phyloP scores from a whole-genome alignment of 2,797 vertebrate species.

The Distichodus sexfasciatus region DNA sequence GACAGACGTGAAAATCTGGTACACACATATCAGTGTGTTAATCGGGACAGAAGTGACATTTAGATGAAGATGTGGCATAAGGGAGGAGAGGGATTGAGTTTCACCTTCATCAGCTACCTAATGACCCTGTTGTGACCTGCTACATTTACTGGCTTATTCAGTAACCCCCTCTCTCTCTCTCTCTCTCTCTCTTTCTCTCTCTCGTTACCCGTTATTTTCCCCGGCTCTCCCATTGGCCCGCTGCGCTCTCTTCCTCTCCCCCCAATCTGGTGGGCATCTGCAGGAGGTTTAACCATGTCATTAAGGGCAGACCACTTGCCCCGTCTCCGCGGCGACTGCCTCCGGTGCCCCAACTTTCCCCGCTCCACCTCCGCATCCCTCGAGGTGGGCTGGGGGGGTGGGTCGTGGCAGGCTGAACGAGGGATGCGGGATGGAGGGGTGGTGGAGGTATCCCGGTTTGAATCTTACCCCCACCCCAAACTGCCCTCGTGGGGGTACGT shows the following conservation, averaged over 20 bases:
- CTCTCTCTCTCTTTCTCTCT: background rate
- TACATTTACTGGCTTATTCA: background rate
- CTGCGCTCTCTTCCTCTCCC: conserved; percentile 54
- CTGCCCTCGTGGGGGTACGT: conserved; percentile 42
- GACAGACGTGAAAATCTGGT: too few species aligned
- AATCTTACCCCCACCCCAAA: too few species aligned
- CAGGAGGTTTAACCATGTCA: conserved; percentile 70
- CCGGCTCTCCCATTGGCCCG: conserved; percentile 46
- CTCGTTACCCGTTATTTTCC: conserved; percentile 34
- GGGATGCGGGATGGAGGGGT: conserved; percentile 41
- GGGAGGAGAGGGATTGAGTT: conserved; percentile 59
- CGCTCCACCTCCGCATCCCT: conserved; percentile 46
- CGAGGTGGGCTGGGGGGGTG: conserved; percentile 56
- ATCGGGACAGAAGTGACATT: background rate
- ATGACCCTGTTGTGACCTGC: conserved; percentile 55
- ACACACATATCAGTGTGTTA: too few species aligned
- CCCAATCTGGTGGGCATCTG: conserved; percentile 80
- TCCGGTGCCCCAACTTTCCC: conserved; percentile 58
- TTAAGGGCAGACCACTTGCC: conserved; percentile 68
- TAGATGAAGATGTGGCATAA: conserved; percentile 28
- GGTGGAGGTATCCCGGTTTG: conserved; percentile 53
- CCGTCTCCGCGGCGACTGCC: conserved; percentile 45
- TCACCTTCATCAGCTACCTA: conserved; percentile 58
- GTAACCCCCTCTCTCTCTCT: background rate
- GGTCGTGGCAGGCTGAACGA: conserved; percentile 30